These are phyloP conservation scores for Pelmatolapia mariae DNA, from an alignment of 2,113 vertebrate species.

Conservation along the genomic window DNA sequence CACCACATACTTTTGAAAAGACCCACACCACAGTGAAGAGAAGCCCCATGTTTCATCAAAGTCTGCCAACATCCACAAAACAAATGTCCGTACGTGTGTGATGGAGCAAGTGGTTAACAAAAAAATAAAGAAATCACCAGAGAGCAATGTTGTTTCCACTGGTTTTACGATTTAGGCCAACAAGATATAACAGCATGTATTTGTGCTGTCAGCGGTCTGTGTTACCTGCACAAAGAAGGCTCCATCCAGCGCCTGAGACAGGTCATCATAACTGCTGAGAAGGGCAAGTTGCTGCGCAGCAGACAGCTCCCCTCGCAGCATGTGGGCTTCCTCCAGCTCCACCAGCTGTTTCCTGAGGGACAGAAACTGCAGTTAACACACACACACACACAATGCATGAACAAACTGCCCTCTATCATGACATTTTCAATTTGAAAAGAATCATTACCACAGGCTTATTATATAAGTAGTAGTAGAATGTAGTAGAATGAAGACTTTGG, in stretches of 20 bases:
- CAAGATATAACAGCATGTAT: not conserved
- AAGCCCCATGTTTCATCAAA: not conserved
- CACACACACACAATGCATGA: not conserved
- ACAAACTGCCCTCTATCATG: not conserved
- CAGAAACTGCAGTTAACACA: not conserved
- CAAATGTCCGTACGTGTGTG: not conserved
- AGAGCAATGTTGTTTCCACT: not conserved
- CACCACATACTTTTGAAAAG: not conserved
- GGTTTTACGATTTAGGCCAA: not conserved
- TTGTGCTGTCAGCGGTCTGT: not conserved
- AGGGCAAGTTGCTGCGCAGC: slow-evolving; percentile 77
- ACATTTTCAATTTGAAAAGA: not conserved
- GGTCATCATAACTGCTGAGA: slow-evolving; percentile 75
- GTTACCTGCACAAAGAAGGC: slow-evolving; percentile 89
- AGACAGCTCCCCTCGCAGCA: slow-evolving; percentile 79
- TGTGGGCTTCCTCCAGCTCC: slow-evolving; percentile 73
- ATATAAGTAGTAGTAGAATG: not conserved
- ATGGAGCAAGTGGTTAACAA: not conserved
- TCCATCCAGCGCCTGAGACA: slow-evolving; percentile 81
- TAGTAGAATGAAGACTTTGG: not conserved
- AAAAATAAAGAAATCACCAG: not conserved
- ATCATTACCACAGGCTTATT: not conserved
- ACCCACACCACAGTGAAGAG: not conserved
- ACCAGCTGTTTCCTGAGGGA: slow-evolving; percentile 79
- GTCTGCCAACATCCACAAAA: not conserved